phyloP scores from a whole-genome alignment of 2,888 invertebrate genomes.

The Drosophila kambysellisi region DNA sequence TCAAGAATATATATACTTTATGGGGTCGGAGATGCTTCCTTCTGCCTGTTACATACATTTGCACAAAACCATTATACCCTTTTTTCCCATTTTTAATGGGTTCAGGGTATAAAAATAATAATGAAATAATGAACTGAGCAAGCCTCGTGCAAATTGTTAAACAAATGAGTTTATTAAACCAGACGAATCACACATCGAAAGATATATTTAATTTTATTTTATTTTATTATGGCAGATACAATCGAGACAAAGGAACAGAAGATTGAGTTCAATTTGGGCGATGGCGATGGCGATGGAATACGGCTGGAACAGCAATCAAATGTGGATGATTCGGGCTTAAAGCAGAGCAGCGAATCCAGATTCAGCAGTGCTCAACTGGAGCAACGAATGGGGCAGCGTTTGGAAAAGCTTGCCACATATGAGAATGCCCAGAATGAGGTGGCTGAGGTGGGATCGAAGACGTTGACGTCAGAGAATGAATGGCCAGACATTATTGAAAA shows the following conservation, averaged over 20 bases:
- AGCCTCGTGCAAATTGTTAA: neutral
- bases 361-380: constrained; percentile 31
- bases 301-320: neutral
- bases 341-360: neutral
- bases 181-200: neutral
- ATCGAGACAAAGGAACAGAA: neutral
- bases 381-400: constrained; percentile 55
- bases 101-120: no score
- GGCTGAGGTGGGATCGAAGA: constrained; percentile 10
- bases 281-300: neutral
- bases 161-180: neutral
- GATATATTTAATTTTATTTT: neutral
- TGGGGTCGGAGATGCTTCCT: no score
- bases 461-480: constrained; percentile 49
- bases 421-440: constrained; percentile 45
- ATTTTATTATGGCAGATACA: neutral
- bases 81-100: no score
- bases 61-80: no score
- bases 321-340: neutral
- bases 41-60: no score
- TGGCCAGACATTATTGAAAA: constrained; percentile 43
- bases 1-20: no score
- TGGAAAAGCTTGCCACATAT: constrained; percentile 51
- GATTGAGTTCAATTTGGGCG: neutral
- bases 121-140: neutral